Percentiles rank a stretch among this genome's conserved stretches.
Conservation (phyloP, 2,113 vertebrate species). For the Melanotaenia duboulayi region DNA sequence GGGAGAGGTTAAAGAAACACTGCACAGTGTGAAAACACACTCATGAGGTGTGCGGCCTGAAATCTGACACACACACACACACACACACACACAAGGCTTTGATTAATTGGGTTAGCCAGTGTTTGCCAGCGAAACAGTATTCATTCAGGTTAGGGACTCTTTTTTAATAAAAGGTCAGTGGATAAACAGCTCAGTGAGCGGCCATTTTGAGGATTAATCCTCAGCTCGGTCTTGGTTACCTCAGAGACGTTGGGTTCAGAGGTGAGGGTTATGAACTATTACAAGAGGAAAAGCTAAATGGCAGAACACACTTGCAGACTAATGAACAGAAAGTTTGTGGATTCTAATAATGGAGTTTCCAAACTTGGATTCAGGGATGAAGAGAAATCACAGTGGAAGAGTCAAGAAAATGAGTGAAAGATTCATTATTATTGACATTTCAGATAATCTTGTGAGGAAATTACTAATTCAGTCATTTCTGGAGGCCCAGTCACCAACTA, state of each 20-base stretch:
- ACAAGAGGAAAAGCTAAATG: constrained; percentile 44
- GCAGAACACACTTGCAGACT: constrained; percentile 13
- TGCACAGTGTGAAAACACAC: constrained; percentile 74
- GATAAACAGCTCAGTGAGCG: constrained; percentile 64
- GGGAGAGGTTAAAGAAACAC: constrained; percentile 83
- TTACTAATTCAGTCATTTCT: background rate
- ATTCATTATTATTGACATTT: background rate
- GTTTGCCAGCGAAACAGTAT: constrained; percentile 74
- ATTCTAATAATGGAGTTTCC: constrained; percentile 24
- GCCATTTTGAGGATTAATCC: constrained; percentile 68
- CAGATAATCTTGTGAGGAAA: constrained; percentile 11
- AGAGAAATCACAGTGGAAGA: constrained; percentile 4
- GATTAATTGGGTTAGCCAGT: constrained; percentile 74
- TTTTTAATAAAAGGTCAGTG: constrained; percentile 68
- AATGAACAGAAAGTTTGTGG: constrained; percentile 32
- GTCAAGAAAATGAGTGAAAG: constrained; percentile 1
- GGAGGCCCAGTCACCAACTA: constrained; percentile 4
- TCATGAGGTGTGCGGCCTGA: constrained; percentile 76
- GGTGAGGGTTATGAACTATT: constrained; percentile 71
- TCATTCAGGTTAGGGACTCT: constrained; percentile 68
- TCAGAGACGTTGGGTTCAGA: constrained; percentile 59
- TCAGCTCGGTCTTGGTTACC: constrained; percentile 47
- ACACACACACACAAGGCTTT: constrained; percentile 72
- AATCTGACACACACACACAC: constrained; percentile 64
- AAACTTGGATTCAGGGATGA: constrained; percentile 2